Evolutionary conservation across 2,888 invertebrate genomes (phyloP).

Genomic region (Mythimna impura): DNA sequence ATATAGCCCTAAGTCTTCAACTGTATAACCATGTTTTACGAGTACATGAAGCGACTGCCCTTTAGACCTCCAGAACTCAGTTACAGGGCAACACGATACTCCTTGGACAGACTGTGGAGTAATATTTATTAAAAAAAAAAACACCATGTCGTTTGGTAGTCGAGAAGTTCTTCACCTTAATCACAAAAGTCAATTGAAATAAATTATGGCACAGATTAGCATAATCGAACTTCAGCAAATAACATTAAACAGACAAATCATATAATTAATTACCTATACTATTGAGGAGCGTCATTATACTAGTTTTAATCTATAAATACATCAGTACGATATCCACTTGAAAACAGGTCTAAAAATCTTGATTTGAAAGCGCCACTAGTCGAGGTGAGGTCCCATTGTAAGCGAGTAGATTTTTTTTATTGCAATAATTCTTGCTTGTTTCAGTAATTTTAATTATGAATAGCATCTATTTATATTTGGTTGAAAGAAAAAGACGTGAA

Average conservation of each 20-base stretch:
- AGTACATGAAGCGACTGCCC: too few species aligned
- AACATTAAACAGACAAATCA: conserved; percentile 30
- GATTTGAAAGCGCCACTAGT: conserved; percentile 57
- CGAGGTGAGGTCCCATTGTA: conserved; percentile 18
- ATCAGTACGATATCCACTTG: conserved; percentile 42
- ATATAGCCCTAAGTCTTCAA: too few species aligned
- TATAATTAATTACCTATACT: conserved; percentile 36
- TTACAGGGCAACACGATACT: too few species aligned
- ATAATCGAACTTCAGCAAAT: conserved; percentile 23
- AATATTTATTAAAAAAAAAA: too few species aligned
- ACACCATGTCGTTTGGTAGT: background rate
- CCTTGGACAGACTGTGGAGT: too few species aligned
- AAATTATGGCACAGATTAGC: conserved; percentile 16
- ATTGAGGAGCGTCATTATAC: conserved; percentile 30
- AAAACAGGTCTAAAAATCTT: conserved; percentile 64
- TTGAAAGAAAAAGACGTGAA: background rate
- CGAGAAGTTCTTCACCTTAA: background rate
- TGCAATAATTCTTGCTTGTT: background rate
- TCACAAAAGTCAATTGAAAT: conserved; percentile 18
- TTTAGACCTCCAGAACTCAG: too few species aligned
- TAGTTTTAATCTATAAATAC: conserved; percentile 50
- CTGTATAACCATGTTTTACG: too few species aligned
- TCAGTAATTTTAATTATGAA: background rate
- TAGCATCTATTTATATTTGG: background rate
- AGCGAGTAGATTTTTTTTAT: conserved; percentile 19